Base-by-base conservation (phyloP, 2,888 invertebrate species). In the Notodonta dromedarius region DNA sequence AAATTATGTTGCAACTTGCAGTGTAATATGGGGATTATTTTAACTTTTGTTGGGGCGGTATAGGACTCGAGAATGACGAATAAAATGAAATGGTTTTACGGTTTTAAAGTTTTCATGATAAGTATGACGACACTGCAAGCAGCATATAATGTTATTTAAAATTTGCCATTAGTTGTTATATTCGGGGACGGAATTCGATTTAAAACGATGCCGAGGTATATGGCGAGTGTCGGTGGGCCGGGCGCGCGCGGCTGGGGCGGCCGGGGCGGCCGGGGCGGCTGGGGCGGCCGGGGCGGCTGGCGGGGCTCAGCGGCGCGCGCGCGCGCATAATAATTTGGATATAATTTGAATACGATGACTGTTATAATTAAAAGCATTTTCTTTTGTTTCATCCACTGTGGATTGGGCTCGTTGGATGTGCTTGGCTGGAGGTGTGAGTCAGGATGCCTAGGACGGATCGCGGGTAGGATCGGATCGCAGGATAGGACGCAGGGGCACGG, bases 341-440 rank as follows among this genome's bases (percentile, higher is more conserved):
- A 54, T 39, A 39, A 39, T 54, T 39, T 39, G 54, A 39, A 54
- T 14, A 54, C 39, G 60, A 69, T 75, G 71, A 78, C 72, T 70
- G 77, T 80, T 88, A 76, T 82, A 84, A 90, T 87, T 88, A 92
- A 93, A 90, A 83, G 80, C 78, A 85, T 89, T 91, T 90, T 93
- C 91, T 93, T 93, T 93, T 93, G 93, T 93, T 93, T 92, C 93
- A 93, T 93, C 93, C 92, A 83, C 93, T 93, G 89, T 93, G 93
- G 93, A 91, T 91, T 89, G 88, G 89, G 83, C 79, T 91, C 88
- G 80, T 83, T 85, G 88, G 90, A 89, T 88, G 82, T 87, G 87
- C 87, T 87, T 84, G 91, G 85, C 84, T 82, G 86, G 88, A 85
- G 84, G 86, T 86, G 89, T 85, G 87, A 83, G 87, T 82, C 84